Conservation (phyloP, 2,113 vertebrate species). For the Taxidea taxus region DNA sequence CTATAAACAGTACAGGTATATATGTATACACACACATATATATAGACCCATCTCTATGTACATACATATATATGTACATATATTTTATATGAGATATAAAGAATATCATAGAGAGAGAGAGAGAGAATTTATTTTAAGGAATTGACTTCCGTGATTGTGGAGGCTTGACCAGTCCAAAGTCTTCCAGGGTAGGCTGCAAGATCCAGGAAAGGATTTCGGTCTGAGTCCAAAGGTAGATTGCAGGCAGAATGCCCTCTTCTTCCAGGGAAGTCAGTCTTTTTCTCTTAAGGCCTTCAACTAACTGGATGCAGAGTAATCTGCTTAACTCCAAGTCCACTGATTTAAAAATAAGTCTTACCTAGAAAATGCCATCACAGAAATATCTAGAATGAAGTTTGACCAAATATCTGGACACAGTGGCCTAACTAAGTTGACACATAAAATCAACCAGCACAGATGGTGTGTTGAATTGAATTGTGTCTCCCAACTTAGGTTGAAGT, state of each 20-base stretch:
- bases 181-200: background rate
- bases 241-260: background rate
- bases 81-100: no score
- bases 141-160: background rate
- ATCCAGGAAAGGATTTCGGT: background rate
- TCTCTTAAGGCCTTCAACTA: background rate
- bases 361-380: background rate
- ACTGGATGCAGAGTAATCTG: background rate
- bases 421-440: background rate
- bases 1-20: background rate
- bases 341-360: background rate
- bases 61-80: background rate
- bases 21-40: background rate
- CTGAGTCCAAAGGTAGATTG: background rate
- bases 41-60: background rate
- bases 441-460: background rate
- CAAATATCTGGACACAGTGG: background rate
- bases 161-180: background rate
- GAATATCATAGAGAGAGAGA: background rate
- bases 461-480: background rate
- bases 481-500: background rate
- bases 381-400: background rate
- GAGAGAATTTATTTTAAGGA: background rate
- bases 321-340: background rate
- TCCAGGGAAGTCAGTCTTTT: background rate